phyloP scores from a whole-genome alignment of 2,113 vertebrate species.

The Ceyx cyanopectus region DNA sequence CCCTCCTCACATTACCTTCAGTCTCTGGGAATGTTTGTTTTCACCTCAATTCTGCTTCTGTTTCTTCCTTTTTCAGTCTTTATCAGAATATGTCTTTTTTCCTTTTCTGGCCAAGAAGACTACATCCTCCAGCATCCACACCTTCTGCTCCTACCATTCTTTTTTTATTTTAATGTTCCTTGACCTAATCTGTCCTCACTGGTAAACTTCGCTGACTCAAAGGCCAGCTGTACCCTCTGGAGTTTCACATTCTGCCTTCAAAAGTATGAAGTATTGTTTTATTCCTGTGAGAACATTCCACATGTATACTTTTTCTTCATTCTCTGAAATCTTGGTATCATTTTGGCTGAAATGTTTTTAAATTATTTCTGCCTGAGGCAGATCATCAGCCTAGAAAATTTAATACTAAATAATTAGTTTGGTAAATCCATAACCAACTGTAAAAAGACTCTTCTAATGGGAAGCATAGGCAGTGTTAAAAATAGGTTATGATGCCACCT shows the following conservation, averaged over 20 bases:
- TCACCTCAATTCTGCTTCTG: background rate
- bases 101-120: background rate
- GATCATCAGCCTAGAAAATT: background rate
- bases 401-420: conserved; percentile 22
- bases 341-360: conserved; percentile 24
- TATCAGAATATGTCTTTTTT: background rate
- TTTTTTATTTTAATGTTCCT: conserved; percentile 35
- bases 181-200: conserved; percentile 48
- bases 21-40: background rate
- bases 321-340: background rate
- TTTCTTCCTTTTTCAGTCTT: background rate
- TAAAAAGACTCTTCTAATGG: background rate
- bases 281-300: conserved; percentile 25
- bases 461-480: conserved; percentile 24
- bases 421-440: conserved; percentile 3
- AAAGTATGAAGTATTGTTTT: background rate
- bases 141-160: background rate
- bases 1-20: background rate
- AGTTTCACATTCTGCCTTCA: conserved; percentile 26
- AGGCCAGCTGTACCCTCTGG: conserved; percentile 36
- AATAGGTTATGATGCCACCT: conserved; percentile 30
- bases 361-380: conserved; percentile 8
- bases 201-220: conserved; percentile 34
- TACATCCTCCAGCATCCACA: background rate
- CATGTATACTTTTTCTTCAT: background rate